phyloP scores from a whole-genome alignment of 2,888 invertebrate species.

The Cheilosia variabilis region DNA sequence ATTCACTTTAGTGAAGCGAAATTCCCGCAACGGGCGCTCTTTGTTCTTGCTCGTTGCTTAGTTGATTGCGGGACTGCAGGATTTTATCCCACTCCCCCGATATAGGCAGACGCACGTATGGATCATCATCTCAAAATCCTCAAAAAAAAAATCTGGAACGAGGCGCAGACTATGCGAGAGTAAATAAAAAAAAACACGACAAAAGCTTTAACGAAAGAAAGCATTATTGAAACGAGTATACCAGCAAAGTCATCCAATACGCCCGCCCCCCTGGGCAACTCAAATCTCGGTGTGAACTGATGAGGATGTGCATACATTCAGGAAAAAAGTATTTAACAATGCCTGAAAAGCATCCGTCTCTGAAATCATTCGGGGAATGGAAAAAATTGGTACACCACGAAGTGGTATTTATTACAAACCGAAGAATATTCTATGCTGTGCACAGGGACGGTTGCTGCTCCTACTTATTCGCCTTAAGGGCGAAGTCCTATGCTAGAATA shows the following conservation, averaged over 20 bases:
- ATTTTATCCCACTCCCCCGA: slow-evolving; percentile 5
- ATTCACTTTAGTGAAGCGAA: slow-evolving; percentile 21
- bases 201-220: slow-evolving; percentile 53
- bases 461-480: slow-evolving; percentile 11
- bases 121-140: slow-evolving; percentile 30
- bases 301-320: slow-evolving; percentile 71
- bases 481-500: neutral
- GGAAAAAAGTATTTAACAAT: slow-evolving; percentile 74
- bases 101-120: slow-evolving; percentile 23
- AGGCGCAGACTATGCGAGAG: slow-evolving; percentile 3
- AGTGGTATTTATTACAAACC: slow-evolving; percentile 72
- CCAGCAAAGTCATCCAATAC: slow-evolving; percentile 56
- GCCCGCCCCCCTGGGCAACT: slow-evolving; percentile 51
- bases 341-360: slow-evolving; percentile 73
- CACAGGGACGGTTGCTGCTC: slow-evolving; percentile 45
- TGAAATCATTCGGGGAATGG: slow-evolving; percentile 60
- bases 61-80: slow-evolving; percentile 41
- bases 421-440: slow-evolving; percentile 39
- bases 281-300: slow-evolving; percentile 67
- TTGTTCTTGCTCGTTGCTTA: slow-evolving; percentile 38
- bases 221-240: slow-evolving; percentile 36
- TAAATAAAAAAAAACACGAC: slow-evolving; percentile 30
- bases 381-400: slow-evolving; percentile 63
- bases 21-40: slow-evolving; percentile 21
- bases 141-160: slow-evolving; percentile 2